These are phyloP conservation scores for Reticulitermes speratus DNA, from an alignment of 1,140 invertebrate species.

Conservation along the genomic window DNA sequence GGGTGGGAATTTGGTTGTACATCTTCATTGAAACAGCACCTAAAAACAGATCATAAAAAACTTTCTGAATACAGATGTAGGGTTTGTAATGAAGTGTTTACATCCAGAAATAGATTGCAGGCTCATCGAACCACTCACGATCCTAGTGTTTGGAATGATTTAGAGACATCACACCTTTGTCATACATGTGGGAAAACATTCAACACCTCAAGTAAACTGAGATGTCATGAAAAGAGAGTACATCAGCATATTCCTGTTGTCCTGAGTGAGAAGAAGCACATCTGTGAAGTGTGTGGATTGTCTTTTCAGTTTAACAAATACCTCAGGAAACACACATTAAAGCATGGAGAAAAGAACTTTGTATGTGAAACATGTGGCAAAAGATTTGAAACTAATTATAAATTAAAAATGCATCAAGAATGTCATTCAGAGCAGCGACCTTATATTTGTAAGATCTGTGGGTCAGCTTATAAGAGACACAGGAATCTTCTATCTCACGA, in stretches of 20 bases:
- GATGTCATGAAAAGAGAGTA: slow-evolving; percentile 6
- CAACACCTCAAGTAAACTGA: slow-evolving; percentile 6
- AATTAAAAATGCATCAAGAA: slow-evolving; percentile 2
- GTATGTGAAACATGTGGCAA: slow-evolving; percentile 19
- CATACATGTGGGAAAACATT: background rate
- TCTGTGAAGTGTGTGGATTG: slow-evolving; percentile 21
- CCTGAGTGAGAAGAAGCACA: background rate
- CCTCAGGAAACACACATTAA: slow-evolving; percentile 13
- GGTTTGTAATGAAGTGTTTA: slow-evolving; percentile 3
- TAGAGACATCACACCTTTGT: background rate
- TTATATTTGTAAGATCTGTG: slow-evolving; percentile 25
- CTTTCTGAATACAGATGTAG: background rate
- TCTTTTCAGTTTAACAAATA: slow-evolving; percentile 1
- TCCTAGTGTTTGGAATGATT: slow-evolving; percentile 4
- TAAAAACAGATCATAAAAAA: slow-evolving; percentile 6
- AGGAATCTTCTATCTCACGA: background rate
- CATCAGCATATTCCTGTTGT: background rate
- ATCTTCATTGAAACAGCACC: slow-evolving; percentile 8
- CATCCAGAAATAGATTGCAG: slow-evolving; percentile 2
- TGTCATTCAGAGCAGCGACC: slow-evolving; percentile 51
- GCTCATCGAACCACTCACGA: background rate
- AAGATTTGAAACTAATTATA: slow-evolving; percentile 21
- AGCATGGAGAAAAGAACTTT: slow-evolving; percentile 24
- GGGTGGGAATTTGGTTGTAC: background rate
- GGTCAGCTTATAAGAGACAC: slow-evolving; percentile 21